Evolutionary conservation across 2,113 vertebrate genomes (phyloP).

Genomic region (Leptodactylus fuscus): DNA sequence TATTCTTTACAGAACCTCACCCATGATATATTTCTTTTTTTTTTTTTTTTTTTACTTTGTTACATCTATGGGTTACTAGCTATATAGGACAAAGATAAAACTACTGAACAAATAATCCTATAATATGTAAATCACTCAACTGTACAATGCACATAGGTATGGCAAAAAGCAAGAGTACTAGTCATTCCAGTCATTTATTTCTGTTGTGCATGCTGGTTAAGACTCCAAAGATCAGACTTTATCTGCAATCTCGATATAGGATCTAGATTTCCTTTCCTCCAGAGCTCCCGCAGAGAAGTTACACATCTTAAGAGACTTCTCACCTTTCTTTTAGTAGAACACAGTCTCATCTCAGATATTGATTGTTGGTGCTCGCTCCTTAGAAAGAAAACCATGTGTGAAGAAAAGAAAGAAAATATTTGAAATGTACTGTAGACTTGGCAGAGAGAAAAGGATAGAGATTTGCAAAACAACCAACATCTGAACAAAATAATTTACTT

Average conservation of each 20-base stretch:
- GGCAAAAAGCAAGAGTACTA: no score
- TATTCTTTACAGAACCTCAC: no score
- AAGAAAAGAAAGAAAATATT: neutral
- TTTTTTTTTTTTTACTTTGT: no score
- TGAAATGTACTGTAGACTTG: neutral
- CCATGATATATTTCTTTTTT: no score
- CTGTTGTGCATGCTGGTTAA: neutral
- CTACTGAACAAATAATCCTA: no score
- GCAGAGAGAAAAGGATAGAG: neutral
- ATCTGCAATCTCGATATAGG: slow-evolving; percentile 4
- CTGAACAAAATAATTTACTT: neutral
- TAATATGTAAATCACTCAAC: no score
- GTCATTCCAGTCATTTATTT: neutral
- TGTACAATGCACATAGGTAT: no score
- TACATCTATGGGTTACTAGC: no score
- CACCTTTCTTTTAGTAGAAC: slow-evolving; percentile 21
- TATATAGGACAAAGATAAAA: no score
- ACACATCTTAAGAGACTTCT: slow-evolving; percentile 41
- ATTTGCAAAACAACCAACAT: neutral
- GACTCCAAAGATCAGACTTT: neutral
- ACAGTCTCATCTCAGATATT: slow-evolving; percentile 32
- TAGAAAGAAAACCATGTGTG: slow-evolving; percentile 18
- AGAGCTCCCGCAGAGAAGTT: slow-evolving; percentile 24
- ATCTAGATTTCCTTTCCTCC: slow-evolving; percentile 19
- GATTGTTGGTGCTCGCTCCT: slow-evolving; percentile 4